These are phyloP conservation scores for Rotaria socialis DNA, from an alignment of 2,888 invertebrate genomes.

Conservation along the genomic window DNA sequence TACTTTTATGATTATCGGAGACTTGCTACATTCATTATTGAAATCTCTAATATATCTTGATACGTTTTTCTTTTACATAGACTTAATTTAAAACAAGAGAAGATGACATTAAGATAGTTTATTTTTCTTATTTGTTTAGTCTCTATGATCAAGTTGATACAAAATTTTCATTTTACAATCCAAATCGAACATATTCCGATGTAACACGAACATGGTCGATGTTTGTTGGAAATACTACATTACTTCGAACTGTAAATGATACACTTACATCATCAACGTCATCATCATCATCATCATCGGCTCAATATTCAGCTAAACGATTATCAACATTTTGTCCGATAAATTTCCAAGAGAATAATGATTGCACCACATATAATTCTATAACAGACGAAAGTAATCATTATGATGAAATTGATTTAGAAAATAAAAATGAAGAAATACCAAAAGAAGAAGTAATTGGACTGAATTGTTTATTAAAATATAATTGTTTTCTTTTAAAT, in stretches of 20 bases:
- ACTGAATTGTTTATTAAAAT: background rate
- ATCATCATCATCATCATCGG: background rate
- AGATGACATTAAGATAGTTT: no score
- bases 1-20: no score
- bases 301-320: background rate
- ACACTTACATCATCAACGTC: background rate
- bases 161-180: slow-evolving; percentile 33
- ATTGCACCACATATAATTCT: background rate
- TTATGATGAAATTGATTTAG: slow-evolving; percentile 35
- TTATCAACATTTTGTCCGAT: background rate
- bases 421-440: background rate
- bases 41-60: no score
- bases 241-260: slow-evolving; percentile 31
- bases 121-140: background rate
- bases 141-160: slow-evolving; percentile 32
- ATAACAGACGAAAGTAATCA: background rate
- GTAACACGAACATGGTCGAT: slow-evolving; percentile 35
- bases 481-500: background rate
- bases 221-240: slow-evolving; percentile 31
- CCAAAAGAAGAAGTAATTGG: background rate
- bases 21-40: no score
- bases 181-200: slow-evolving; percentile 12
- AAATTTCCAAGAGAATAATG: background rate
- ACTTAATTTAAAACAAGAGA: no score
- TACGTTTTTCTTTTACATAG: no score